phyloP scores from a whole-genome alignment of 2,888 invertebrate genomes.

The Fabriciana adippe region DNA sequence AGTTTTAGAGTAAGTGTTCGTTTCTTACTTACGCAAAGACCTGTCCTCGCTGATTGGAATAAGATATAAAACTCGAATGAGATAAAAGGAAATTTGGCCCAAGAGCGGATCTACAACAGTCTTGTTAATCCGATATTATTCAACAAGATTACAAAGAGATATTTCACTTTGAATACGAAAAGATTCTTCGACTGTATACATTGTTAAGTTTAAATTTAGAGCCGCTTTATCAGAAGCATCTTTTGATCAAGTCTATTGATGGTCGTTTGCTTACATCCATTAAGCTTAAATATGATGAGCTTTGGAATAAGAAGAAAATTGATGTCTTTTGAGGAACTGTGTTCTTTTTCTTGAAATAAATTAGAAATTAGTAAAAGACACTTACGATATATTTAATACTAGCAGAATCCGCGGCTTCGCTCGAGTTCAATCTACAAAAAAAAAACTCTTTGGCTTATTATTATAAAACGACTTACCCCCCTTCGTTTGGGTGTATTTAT shows the following conservation, averaged over 20 bases:
- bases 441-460: too few species aligned
- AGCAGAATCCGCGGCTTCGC: too few species aligned
- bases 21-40: slow-evolving; percentile 8
- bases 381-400: background rate
- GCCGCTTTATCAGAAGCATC: slow-evolving; percentile 17
- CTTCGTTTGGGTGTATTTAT: too few species aligned
- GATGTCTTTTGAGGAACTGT: slow-evolving; percentile 4
- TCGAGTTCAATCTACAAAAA: too few species aligned
- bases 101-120: slow-evolving; percentile 62
- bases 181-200: slow-evolving; percentile 38
- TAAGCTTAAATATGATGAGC: slow-evolving; percentile 14
- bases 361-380: slow-evolving; percentile 1
- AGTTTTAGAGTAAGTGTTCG: background rate
- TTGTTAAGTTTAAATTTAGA: slow-evolving; percentile 29
- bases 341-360: background rate
- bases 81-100: slow-evolving; percentile 59
- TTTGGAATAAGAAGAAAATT: background rate
- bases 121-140: slow-evolving; percentile 70
- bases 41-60: slow-evolving; percentile 14
- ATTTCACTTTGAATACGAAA: slow-evolving; percentile 64
- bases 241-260: slow-evolving; percentile 14
- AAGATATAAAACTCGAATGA: slow-evolving; percentile 43
- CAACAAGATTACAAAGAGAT: slow-evolving; percentile 68
- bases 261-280: slow-evolving; percentile 11
- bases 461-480: too few species aligned